Base-by-base conservation (phyloP, 2,113 vertebrate species). In the Clarias gariepinus region DNA sequence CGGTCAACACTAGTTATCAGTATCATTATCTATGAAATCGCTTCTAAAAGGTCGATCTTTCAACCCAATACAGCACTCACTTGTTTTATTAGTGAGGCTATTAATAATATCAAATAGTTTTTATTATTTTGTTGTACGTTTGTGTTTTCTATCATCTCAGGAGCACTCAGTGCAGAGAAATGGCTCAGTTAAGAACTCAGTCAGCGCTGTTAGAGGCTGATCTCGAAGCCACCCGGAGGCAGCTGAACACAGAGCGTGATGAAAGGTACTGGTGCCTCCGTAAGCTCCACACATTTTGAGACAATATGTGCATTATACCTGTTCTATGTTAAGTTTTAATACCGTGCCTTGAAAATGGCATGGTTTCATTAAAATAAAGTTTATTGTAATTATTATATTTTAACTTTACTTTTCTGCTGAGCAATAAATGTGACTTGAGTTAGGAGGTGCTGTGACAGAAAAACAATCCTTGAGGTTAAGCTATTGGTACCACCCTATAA, bases 201-300 rank as follows among this genome's bases (percentile, higher is more conserved):
- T 87, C 94, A 57, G 89, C 93, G 36, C 93, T 96, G 64, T 80
- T 96, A 58, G 94, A 96, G 89, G 89, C 91, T 47, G 95, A 97
- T 85, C 91, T 96, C 73, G 94, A 91, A 88, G 94, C 96, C 88
- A 95, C 95, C 63, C 95, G 93, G 92, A 93, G 94, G 85, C 96
- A 96, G 64, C 92, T 97, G 61, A 92, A 90, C 41, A 95, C 92
- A 16, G 96, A 96, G 85, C 84, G 90, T 36, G 95, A 95, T 90
- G 95, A 96, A 92, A 96, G 95, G 96, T 92, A 92, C 89, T 91
- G 41, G 52, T 52, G 68, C 47, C 28, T 11, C 55, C n/a, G 41
- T 61, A 18, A 52, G 7, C 2, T 16, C 25, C 21, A 52, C 11
- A 25, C 36, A 25, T 0, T 69, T 41, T 13, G 1, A 57, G 13